These are phyloP conservation scores for Pedetes capensis DNA, from an alignment of 2,113 vertebrate genomes.

Conservation along the genomic window DNA sequence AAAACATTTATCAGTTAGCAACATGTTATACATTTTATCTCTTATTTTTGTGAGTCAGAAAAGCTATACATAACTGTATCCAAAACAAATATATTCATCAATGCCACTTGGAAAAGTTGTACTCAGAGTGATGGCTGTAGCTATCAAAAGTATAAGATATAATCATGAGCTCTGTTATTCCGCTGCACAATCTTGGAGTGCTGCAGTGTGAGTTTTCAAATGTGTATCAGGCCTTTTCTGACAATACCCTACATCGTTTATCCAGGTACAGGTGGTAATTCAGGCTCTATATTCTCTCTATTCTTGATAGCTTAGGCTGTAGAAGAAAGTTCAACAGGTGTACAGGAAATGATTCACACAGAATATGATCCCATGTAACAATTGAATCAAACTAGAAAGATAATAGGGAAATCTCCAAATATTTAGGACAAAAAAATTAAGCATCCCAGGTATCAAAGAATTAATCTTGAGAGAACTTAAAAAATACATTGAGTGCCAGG, in stretches of 20 bases:
- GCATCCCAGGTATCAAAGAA: too few relatives aligned
- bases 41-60: not conserved
- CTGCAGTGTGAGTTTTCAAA: not conserved
- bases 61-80: not conserved
- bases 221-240: not conserved
- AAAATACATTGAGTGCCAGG: too few relatives aligned
- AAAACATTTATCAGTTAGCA: not conserved
- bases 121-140: not conserved
- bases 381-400: too few relatives aligned
- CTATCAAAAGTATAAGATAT: not conserved
- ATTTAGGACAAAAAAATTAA: too few relatives aligned
- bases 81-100: not conserved
- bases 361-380: too few relatives aligned
- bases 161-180: not conserved
- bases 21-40: not conserved
- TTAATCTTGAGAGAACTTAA: too few relatives aligned
- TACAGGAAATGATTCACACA: not conserved
- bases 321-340: not conserved
- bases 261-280: not conserved
- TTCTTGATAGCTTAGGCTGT: not conserved
- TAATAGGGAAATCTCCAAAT: not conserved
- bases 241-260: too few relatives aligned
- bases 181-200: not conserved
- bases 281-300: not conserved
- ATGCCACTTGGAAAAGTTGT: not conserved